Evolutionary conservation across 2,888 invertebrate genomes (phyloP), one percentile per base, ranked within the genome.

Genomic region (Spisula subtruncata): DNA sequence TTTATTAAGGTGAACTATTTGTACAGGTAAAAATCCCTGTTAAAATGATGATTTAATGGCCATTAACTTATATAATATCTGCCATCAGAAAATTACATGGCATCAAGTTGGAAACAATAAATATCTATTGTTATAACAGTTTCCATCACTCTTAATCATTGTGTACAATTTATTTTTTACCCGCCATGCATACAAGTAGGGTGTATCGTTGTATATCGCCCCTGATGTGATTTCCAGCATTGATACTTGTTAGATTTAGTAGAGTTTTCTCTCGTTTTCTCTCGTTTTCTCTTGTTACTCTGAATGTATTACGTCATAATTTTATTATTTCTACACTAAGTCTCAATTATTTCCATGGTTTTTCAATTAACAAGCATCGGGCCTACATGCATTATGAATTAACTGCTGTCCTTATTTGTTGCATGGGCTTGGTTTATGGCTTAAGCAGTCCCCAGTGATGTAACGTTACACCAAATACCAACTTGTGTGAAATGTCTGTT

Each of bases 241-340:
- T 66, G 60, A 66, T 66, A 66, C n/a, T 66, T n/a, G 60, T 12
- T 2, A 66, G n/a, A 66, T 66, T 66, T 66, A 66, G 10, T 5
- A 66, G 60, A 25, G 25, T 66, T 66, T 25, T 66, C 60, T 66
- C 60, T 66, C 60, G n/a, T n/a, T n/a, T n/a, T n/a, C n/a, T n/a
- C n/a, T n/a, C n/a, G 60, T 25, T 66, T 25, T 66, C 60, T 66
- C 60, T 66, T n/a, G n/a, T 66, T 66, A 66, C 25, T 25, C 60
- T 0, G 25, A 66, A 66, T 66, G 60, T 66, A 66, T 66, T 66
- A 25, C 60, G 25, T 66, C 60, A 66, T 66, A 25, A 66, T 25
- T 66, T 66, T 66, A 25, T 66, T 66, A 66, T 66, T 66, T 66
- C 60, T 66, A 66, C 60, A 66, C n/a, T 12, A 66, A 66, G 60